phyloP scores from a whole-genome alignment of 2,888 invertebrate genomes.

The Acholoe squamosa region DNA sequence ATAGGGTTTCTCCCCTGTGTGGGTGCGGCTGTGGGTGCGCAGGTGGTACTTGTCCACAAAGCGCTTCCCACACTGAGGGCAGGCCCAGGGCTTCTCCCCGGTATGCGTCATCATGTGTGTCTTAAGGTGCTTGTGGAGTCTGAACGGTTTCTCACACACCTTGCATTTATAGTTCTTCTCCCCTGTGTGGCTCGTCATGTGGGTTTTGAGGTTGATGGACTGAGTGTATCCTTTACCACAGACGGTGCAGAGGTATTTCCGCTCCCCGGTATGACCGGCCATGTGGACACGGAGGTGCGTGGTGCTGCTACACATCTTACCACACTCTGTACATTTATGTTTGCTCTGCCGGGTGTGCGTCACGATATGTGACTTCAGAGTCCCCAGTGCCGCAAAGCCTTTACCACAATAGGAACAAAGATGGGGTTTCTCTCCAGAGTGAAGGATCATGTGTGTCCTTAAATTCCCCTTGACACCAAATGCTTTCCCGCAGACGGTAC shows the following conservation, averaged over 20 bases:
- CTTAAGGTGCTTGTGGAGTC: not conserved
- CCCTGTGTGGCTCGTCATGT: not conserved
- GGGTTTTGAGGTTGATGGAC: not conserved
- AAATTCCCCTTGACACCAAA: not conserved
- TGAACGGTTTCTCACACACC: conserved; percentile 23
- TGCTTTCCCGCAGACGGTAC: not conserved
- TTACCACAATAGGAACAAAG: not conserved
- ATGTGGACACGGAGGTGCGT: not conserved
- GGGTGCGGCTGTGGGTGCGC: not conserved
- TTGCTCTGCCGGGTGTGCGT: conserved; percentile 34
- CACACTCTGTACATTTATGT: not conserved
- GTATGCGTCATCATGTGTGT: not conserved
- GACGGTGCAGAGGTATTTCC: not conserved
- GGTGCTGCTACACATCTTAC: not conserved
- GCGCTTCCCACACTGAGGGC: not conserved
- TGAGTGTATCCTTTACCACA: conserved; percentile 28
- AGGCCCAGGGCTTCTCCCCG: not conserved
- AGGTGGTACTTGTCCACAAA: not conserved
- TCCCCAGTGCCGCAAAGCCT: not conserved
- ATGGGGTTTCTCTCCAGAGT: conserved; percentile 43
- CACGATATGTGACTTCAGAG: not conserved
- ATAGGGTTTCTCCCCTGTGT: conserved; percentile 3
- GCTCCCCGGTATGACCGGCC: not conserved
- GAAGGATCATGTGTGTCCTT: not conserved
- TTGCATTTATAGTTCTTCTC: not conserved